phyloP scores from a whole-genome alignment of 2,888 invertebrate genomes.

The Scaptomyza caliginosa region DNA sequence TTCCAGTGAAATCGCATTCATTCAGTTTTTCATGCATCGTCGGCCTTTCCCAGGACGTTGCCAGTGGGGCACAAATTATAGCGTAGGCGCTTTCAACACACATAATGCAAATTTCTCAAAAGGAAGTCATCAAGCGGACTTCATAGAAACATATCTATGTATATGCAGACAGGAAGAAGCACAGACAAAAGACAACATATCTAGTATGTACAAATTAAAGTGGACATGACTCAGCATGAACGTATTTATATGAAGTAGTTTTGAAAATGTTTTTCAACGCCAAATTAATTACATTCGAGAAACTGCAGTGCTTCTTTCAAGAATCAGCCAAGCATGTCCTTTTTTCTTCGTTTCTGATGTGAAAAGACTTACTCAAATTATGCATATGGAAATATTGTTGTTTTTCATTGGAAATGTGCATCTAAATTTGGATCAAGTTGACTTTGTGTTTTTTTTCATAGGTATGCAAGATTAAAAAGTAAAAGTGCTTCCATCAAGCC shows the following conservation, averaged over 20 bases:
- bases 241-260: slow-evolving; percentile 37
- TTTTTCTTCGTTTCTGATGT: slow-evolving; percentile 74
- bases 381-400: slow-evolving; percentile 50
- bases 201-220: not conserved
- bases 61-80: slow-evolving; percentile 49
- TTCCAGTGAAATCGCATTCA: slow-evolving; percentile 61
- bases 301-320: slow-evolving; percentile 4
- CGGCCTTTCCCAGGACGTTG: slow-evolving; percentile 65
- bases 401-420: slow-evolving; percentile 58
- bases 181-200: slow-evolving; percentile 37
- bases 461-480: slow-evolving; percentile 30
- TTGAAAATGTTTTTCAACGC: slow-evolving; percentile 51
- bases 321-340: slow-evolving; percentile 70
- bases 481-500: not conserved
- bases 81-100: slow-evolving; percentile 54
- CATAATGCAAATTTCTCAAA: slow-evolving; percentile 67
- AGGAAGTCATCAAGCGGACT: slow-evolving; percentile 64
- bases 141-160: slow-evolving; percentile 25
- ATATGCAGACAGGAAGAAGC: slow-evolving; percentile 58
- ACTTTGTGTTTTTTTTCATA: not conserved
- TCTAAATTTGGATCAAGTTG: slow-evolving; percentile 10
- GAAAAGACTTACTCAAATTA: slow-evolving; percentile 39
- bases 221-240: slow-evolving; percentile 51
- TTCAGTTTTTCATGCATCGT: slow-evolving; percentile 67
- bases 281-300: slow-evolving; percentile 68